Evolutionary conservation across 1,140 invertebrate genomes (phyloP).

Genomic region (Neotoxoptera formosana): DNA sequence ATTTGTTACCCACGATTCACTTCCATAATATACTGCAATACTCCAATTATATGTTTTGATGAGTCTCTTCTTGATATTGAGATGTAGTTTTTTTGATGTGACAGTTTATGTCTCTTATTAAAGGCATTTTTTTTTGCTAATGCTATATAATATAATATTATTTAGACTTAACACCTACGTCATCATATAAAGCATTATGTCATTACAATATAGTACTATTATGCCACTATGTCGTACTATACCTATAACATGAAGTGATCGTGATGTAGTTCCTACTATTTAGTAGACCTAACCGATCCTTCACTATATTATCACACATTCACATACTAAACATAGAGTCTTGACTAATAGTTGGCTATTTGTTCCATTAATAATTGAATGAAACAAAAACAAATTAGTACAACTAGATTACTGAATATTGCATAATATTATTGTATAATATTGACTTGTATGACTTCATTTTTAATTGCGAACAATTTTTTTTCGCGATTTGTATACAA

Average conservation of each 20-base stretch:
- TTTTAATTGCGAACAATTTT: background rate
- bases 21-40: no score
- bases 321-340: background rate
- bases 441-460: background rate
- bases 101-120: no score
- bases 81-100: no score
- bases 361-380: background rate
- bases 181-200: background rate
- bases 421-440: background rate
- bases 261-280: background rate
- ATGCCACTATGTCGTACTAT: background rate
- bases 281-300: background rate
- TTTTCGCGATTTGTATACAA: background rate
- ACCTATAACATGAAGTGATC: background rate
- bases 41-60: no score
- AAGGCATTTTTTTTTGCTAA: no score
- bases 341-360: background rate
- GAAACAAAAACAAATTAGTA: background rate
- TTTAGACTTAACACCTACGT: background rate
- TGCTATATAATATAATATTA: background rate
- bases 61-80: no score
- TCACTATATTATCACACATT: background rate
- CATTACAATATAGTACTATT: background rate
- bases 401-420: background rate
- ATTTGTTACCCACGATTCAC: no score